A percentile compares a stretch with the other conserved stretches of the same genome.
phyloP scores from a whole-genome alignment of 1,140 invertebrate genomes.

The Ephestia elutella region DNA sequence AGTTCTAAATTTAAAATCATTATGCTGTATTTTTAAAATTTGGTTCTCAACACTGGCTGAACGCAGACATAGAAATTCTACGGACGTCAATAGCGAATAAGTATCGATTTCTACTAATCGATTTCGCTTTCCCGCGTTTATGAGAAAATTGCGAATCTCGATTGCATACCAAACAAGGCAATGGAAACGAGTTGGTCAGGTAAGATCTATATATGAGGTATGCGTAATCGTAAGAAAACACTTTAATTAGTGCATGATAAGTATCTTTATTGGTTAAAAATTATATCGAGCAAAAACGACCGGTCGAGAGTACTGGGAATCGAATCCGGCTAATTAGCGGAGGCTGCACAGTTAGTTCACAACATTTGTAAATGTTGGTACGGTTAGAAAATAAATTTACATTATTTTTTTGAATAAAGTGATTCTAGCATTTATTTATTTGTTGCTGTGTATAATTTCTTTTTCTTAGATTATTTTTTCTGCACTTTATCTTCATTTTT shows the following conservation, averaged over 20 bases:
- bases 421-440: too few species aligned
- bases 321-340: conserved; percentile 38
- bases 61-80: too few species aligned
- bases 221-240: conserved; percentile 28
- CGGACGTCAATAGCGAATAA: too few species aligned
- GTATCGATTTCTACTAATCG: not conserved
- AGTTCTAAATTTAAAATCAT: too few species aligned
- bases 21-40: too few species aligned
- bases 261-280: conserved; percentile 41
- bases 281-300: conserved; percentile 32
- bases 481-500: too few species aligned
- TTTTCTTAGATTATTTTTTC: too few species aligned
- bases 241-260: conserved; percentile 34
- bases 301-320: conserved; percentile 28
- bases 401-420: not conserved
- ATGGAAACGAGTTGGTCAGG: conserved; percentile 2
- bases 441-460: too few species aligned
- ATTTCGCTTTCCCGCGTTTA: not conserved
- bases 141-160: not conserved
- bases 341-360: conserved; percentile 29
- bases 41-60: too few species aligned
- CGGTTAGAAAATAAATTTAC: not conserved
- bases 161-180: conserved; percentile 4
- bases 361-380: conserved; percentile 26
- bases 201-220: conserved; percentile 22